Percentiles rank a stretch among this genome's conserved stretches.
Conservation (phyloP, 2,888 invertebrate genomes). For the Rhodophaea formosa region DNA sequence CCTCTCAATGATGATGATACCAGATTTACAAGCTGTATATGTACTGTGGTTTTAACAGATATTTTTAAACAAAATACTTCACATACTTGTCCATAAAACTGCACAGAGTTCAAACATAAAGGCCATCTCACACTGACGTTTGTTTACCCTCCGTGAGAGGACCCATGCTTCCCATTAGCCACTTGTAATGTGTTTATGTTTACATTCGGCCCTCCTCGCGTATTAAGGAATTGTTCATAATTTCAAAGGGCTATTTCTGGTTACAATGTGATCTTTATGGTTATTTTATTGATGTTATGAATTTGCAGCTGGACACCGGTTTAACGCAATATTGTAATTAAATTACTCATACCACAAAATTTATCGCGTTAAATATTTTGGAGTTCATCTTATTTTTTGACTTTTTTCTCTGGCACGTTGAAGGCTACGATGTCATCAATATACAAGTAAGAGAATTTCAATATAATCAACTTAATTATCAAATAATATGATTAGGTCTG, state of each 20-base stretch:
- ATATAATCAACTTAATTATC: no score
- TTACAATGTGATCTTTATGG: background rate
- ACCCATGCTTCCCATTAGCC: conserved; percentile 6
- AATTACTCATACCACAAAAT: no score
- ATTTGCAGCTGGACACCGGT: background rate
- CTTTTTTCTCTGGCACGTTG: no score
- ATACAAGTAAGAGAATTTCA: no score
- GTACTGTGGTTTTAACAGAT: no score
- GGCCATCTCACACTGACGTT: background rate
- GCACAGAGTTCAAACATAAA: background rate
- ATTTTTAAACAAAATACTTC: no score
- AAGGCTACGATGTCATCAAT: no score
- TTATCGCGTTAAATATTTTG: no score
- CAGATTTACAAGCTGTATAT: no score
- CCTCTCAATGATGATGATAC: no score
- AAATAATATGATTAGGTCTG: no score
- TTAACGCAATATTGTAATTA: background rate
- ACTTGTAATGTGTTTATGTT: conserved; percentile 13
- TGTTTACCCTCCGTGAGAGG: background rate
- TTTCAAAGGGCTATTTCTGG: conserved; percentile 4
- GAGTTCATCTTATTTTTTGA: no score
- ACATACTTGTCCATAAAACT: background rate
- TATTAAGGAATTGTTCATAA: conserved; percentile 14
- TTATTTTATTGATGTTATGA: background rate
- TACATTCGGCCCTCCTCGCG: background rate